Base-by-base conservation (phyloP, 2,888 invertebrate species). In the Nemotelus nigrinus region DNA sequence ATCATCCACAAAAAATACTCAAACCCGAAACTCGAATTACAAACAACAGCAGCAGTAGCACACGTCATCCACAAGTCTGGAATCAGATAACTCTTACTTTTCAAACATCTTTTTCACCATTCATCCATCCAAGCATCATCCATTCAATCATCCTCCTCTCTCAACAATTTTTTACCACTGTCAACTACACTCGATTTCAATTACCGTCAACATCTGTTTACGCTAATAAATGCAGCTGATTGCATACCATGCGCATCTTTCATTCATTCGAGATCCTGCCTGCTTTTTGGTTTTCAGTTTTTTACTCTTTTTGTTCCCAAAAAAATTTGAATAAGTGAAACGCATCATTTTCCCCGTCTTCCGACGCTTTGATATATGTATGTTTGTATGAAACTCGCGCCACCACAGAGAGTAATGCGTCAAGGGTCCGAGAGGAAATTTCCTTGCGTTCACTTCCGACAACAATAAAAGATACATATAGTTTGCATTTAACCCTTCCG, bases 261-360 rank as follows among this genome's bases (percentile, higher is more conserved):
- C 25, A 25, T 25, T 25, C 25, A 25, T 25, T 25, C 25, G 25
- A 25, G 25, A 25, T 25, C 25, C 25, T 25, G 25, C 1, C 25
- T 25, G 25, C 25, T 25, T 25, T 25, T 25, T 25, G 25, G 25
- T 25, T 25, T 25, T 25, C 25, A 25, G 25, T 25, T 25, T 25
- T 25, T 25, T 63, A 50, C 47, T 50, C 50, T 43, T 55, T 70
- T 43, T 50, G 41, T 44, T 70, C 70, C 55, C 7, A 43, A 63
- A 48, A 55, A 74, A 74, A 74, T 74, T 74, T 74, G 63, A 74
- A 74, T 74, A 74, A 74, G 74, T 50, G 74, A 74, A 74, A 60
- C 74, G 45, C 45, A 74, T 74, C 63, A 74, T 45, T 50, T 50
- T 48, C 55, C 70, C 70, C 55, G 39, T 44, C 10, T 25, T 25